Conservation (phyloP, 2,113 vertebrate genomes). For the Strix uralensis region DNA sequence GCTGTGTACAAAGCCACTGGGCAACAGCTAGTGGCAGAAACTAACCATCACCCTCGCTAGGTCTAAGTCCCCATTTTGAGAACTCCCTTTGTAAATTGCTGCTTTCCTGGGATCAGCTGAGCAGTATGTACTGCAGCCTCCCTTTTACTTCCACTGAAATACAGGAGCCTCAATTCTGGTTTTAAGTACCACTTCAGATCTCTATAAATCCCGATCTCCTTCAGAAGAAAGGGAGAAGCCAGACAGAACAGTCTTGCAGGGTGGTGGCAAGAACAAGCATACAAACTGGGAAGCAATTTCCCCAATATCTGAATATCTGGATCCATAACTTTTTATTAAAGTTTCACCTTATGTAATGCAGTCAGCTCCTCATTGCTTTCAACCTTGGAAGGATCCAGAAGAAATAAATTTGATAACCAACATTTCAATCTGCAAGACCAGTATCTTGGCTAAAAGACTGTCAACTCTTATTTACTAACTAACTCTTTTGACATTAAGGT, state of each 20-base stretch:
- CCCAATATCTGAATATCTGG: background rate
- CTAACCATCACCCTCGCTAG: background rate
- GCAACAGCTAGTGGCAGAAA: background rate
- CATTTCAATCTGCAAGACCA: background rate
- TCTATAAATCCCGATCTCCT: background rate
- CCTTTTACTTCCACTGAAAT: background rate
- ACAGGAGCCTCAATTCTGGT: background rate
- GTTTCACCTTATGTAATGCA: background rate
- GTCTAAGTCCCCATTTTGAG: background rate
- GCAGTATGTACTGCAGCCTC: background rate
- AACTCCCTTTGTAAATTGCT: background rate
- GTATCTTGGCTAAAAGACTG: background rate
- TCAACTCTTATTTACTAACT: background rate
- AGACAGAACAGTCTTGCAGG: background rate
- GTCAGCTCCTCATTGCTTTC: background rate
- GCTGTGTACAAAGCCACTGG: background rate
- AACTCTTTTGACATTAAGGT: background rate
- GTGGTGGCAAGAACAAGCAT: background rate
- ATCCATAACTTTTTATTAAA: background rate
- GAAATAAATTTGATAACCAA: background rate
- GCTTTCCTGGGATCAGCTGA: background rate
- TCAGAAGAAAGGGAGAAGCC: background rate
- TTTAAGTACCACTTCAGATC: background rate
- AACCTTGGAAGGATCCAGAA: background rate
- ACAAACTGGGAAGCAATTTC: background rate